Percentiles rank a stretch among this genome's conserved stretches.
Evolutionary conservation across 1,140 invertebrate genomes (phyloP).

Genomic region (Pogonognathellus flavescens): DNA sequence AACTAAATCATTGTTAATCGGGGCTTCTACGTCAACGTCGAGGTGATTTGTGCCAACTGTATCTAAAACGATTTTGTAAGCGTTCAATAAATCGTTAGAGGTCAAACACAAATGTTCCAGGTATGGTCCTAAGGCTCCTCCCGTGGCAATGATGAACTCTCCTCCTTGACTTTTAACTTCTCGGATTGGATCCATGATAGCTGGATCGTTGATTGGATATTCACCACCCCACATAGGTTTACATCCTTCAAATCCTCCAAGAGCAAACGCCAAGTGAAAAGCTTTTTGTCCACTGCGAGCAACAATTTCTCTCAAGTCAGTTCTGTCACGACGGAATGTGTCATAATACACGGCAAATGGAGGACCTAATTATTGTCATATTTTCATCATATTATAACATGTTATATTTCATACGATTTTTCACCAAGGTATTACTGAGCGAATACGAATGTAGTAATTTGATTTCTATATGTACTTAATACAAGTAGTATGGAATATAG

Average conservation of each 20-base stretch:
- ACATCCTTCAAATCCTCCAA: constrained; percentile 64
- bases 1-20: constrained; percentile 64
- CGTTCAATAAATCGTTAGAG: constrained; percentile 48
- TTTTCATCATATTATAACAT: too few species aligned
- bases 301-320: constrained; percentile 52
- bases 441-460: too few species aligned
- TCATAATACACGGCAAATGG: constrained; percentile 55
- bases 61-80: constrained; percentile 66
- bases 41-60: constrained; percentile 66
- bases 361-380: too few species aligned
- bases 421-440: too few species aligned
- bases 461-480: too few species aligned
- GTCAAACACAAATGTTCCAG: constrained; percentile 64
- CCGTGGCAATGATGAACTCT: constrained; percentile 62
- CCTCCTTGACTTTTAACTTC: constrained; percentile 64
- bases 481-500: too few species aligned
- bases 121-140: constrained; percentile 67
- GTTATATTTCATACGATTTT: too few species aligned
- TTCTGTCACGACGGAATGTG: constrained; percentile 43
- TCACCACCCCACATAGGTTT: constrained; percentile 66
- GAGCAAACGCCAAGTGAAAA: constrained; percentile 65
- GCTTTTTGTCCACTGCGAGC: constrained; percentile 55
- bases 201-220: constrained; percentile 59
- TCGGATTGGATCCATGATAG: constrained; percentile 64
- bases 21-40: constrained; percentile 67